Conservation (phyloP, 2,797 vertebrate genomes). For the Discoglossus pictus region DNA sequence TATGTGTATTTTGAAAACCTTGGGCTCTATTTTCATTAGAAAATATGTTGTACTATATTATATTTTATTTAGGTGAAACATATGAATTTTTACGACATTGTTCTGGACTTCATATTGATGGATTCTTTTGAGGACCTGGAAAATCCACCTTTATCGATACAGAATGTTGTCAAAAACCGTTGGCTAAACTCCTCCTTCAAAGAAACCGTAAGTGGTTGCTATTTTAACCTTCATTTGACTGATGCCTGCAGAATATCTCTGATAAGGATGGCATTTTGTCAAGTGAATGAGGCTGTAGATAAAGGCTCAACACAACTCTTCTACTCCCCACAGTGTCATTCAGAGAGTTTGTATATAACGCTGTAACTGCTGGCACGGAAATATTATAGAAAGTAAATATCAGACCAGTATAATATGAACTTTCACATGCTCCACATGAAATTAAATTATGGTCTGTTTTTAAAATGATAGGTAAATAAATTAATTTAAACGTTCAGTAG, state of each 20-base stretch:
- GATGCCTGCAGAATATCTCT: slow-evolving; percentile 4
- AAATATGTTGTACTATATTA: slow-evolving; percentile 1
- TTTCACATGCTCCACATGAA: too few species aligned
- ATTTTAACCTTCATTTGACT: background rate
- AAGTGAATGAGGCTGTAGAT: slow-evolving; percentile 12
- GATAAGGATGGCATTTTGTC: slow-evolving; percentile 23
- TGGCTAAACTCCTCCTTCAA: slow-evolving; percentile 97
- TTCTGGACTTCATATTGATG: slow-evolving; percentile 96
- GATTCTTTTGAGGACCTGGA: slow-evolving; percentile 98
- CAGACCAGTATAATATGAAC: too few species aligned
- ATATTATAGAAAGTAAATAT: too few species aligned
- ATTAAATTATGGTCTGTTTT: too few species aligned
- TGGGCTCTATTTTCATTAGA: too few species aligned
- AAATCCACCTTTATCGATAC: slow-evolving; percentile 93
- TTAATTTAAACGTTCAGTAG: too few species aligned
- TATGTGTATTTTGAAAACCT: too few species aligned
- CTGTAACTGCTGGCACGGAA: too few species aligned
- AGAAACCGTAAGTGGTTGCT: slow-evolving; percentile 82
- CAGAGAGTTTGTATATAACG: too few species aligned
- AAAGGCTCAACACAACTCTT: background rate
- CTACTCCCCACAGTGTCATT: too few species aligned
- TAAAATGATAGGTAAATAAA: too few species aligned
- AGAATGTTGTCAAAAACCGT: slow-evolving; percentile 93
- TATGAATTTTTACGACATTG: slow-evolving; percentile 95
- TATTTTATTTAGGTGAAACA: slow-evolving; percentile 80